Evolutionary conservation across 2,888 invertebrate species (phyloP), one percentile per base, ranked within the genome.

Genomic region (Stenoptilia bipunctidactyla): DNA sequence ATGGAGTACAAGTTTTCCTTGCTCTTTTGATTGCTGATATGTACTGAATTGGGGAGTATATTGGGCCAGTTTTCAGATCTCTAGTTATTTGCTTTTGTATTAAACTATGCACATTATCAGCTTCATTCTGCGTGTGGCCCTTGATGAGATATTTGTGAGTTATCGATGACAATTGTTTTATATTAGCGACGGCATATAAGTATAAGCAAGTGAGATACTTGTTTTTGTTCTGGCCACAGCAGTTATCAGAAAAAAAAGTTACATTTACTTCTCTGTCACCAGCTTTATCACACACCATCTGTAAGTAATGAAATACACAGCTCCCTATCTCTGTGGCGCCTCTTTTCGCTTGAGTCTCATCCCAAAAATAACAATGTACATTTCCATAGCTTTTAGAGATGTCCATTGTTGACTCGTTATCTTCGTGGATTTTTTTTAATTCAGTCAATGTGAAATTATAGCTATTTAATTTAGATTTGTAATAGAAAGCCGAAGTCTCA

Each of bases 101-200:
- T 14, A 60, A 48, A 38, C 56, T 56, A 39, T 65, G 56, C 8
- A 57, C 51, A 45, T 51, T 58, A 41, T 61, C 61, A 13, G 52
- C 62, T 44, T 61, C 61, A 41, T 64, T 65, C 47, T 63, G 62
- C 10, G 56, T 54, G 40, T 64, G 66, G 36, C 58, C 57, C 38
- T 34, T 43, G n/a, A 63, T 58, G 13, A 59, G 38, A 46, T 53
- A 61, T 43, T 59, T 62, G 44, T 62, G 59, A 14, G 50, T 56
- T 37, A 61, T 56, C 36, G 43, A 47, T 36, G 45, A 38, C 30
- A 58, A 50, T 38, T 49, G 49, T 36, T 37, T 8, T 2, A 49
- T 43, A 37, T 37, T 37, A 34, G 34, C 14, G 1, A 52, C 45
- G 2, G 51, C 50, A 40, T 38, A 53, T 30, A 48, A 34, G 44